Evolutionary conservation across 2,888 invertebrate genomes (phyloP), one percentile per base, ranked within the genome.

Genomic region (Acronicta psi): DNA sequence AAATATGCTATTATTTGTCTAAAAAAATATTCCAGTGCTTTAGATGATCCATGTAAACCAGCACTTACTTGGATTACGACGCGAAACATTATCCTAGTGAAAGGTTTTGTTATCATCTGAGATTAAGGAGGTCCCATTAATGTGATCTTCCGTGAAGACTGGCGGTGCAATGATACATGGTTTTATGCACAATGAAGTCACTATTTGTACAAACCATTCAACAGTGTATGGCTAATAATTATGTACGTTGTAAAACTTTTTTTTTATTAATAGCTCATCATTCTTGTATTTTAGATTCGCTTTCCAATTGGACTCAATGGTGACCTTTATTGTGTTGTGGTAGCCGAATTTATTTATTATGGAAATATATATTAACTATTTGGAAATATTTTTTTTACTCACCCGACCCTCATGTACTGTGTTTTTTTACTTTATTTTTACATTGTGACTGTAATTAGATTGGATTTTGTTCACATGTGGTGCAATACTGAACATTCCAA

Each of bases 401-500:
- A 49, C 65, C 78, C 73, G 63, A 70, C 72, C 77, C 73, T 54
- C 69, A 75, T 78, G 69, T 67, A 74, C 49, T 72, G 68, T 63
- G 52, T 58, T 71, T 58, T 66, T 61, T 73, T 75, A n/a, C 70
- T 78, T 80, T 72, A 63, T 75, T 79, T 83, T 77, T 83, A 80
- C 75, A 67, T 81, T 82, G 75, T 88, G 81, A 86, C 80, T 79
- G 73, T 81, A 79, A 79, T 77, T 81, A 85, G 72, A 88, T 89
- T 87, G 84, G 85, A 82, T 86, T 86, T 82, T 87, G 86, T 90
- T 90, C 87, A 84, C 77, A 82, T 85, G 85, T 89, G 89, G 92
- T 93, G 93, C 93, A 93, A 93, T 92, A 92, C 88, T 86, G 91
- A 90, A 93, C 93, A 93, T 93, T 93, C 93, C 93, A 92, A 93